Evolutionary conservation across 2,888 invertebrate genomes (phyloP), one percentile per base, ranked within the genome.

Genomic region (Elegia similella): DNA sequence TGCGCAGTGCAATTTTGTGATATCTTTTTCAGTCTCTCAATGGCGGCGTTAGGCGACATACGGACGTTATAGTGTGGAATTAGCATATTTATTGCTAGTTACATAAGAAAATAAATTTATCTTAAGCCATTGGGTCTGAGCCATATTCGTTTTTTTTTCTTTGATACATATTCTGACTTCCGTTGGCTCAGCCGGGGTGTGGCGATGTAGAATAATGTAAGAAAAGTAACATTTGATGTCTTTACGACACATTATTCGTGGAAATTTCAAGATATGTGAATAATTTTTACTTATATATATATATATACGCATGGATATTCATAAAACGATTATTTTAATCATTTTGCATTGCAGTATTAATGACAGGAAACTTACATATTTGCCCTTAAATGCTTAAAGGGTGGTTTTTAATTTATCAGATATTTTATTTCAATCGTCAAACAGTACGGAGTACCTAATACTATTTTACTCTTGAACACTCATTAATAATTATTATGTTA

Each of bases 1-100:
- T 90, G 89, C 89, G 89, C 90, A 88, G 87, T 90, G 89, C 87
- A 90, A 90, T 89, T 88, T 84, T 81, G 86, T 86, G 88, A 89
- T 88, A 88, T 90, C 89, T 91, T 90, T 90, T 90, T 88, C 88
- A 86, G 87, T 88, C 86, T 86, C 86, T 86, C 86, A 82, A 84
- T 83, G 83, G 81, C 73, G 75, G 74, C 76, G 75, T 78, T 79
- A 81, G 88, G 87, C 89, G 88, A 89, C 90, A 88, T 90, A 89
- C 86, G 89, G 90, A 83, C 86, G 88, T 82, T 88, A 88, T 88
- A 87, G 87, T 84, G 83, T 84, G 77, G 82, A 86, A 89, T 91
- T 91, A 87, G 85, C 90, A 90, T 90, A 90, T 90, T 90, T 90
- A 91, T 90, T 88, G 86, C 82, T 88, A 83, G 86, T 88, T 84